These are phyloP conservation scores for Peromyscus californicus DNA, from an alignment of 2,113 vertebrate species.

Conservation along the genomic window DNA sequence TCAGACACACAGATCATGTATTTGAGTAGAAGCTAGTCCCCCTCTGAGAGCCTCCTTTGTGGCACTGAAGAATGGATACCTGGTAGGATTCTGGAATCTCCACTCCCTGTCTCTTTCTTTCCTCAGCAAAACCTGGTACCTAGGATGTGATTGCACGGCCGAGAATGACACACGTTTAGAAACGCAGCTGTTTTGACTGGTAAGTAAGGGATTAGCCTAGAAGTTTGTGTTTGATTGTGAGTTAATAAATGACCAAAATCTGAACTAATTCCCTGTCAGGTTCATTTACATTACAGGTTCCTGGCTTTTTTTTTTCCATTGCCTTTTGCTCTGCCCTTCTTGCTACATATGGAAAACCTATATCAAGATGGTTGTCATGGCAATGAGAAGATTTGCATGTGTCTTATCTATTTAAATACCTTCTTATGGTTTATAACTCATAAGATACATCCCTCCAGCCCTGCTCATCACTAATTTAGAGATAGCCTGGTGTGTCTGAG, in stretches of 20 bases:
- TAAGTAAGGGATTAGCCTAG: constrained; percentile 81
- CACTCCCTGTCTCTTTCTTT: constrained; percentile 67
- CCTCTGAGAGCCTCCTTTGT: constrained; percentile 77
- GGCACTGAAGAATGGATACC: constrained; percentile 80
- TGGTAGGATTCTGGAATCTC: constrained; percentile 74
- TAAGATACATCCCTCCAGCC: constrained; percentile 94
- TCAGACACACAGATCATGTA: constrained; percentile 76
- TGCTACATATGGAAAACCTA: constrained; percentile 94
- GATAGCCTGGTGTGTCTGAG: constrained; percentile 92
- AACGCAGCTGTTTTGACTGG: constrained; percentile 85
- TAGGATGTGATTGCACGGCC: constrained; percentile 77
- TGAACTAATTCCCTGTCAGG: constrained; percentile 91
- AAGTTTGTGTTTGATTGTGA: constrained; percentile 90
- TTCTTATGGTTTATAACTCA: constrained; percentile 96
- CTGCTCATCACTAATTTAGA: constrained; percentile 97
- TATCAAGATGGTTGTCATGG: constrained; percentile 96
- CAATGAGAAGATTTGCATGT: constrained; percentile 96
- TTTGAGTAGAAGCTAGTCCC: constrained; percentile 73
- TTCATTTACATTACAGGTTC: constrained; percentile 91
- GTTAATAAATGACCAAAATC: constrained; percentile 93
- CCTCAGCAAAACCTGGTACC: constrained; percentile 83
- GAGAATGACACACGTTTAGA: constrained; percentile 82
- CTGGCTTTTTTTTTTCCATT: constrained; percentile 85
- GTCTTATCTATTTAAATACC: constrained; percentile 99
- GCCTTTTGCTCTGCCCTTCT: constrained; percentile 91